Percentiles rank a stretch among this genome's conserved stretches.
phyloP scores from a whole-genome alignment of 2,888 invertebrate genomes.

The Polyommatus iphigenia region DNA sequence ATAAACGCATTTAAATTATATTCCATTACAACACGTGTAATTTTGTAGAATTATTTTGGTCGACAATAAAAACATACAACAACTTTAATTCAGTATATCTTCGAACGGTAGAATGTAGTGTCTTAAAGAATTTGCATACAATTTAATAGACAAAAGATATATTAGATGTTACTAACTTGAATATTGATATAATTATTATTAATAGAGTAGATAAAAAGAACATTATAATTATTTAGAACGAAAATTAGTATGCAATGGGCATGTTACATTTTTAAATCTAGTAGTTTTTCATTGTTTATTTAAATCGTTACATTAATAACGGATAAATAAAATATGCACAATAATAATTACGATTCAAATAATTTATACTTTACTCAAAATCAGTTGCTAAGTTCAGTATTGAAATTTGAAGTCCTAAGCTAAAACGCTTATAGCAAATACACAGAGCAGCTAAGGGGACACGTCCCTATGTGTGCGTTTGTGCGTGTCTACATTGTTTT shows the following conservation, averaged over 20 bases:
- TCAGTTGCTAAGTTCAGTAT: slow-evolving; percentile 30
- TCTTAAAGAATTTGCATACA: slow-evolving; percentile 27
- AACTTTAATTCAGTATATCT: slow-evolving; percentile 37
- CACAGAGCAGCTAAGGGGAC: slow-evolving; percentile 73
- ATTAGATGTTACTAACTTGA: slow-evolving; percentile 30
- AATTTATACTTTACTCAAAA: slow-evolving; percentile 16
- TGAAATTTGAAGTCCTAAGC: slow-evolving; percentile 40
- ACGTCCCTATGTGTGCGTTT: slow-evolving; percentile 75
- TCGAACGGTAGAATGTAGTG: slow-evolving; percentile 41
- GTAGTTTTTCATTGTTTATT: slow-evolving; percentile 29
- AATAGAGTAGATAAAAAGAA: slow-evolving; percentile 25
- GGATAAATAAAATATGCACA: neutral
- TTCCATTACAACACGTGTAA: slow-evolving; percentile 76
- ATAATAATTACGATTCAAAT: neutral
- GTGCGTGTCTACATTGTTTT: slow-evolving; percentile 81
- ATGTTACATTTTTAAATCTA: slow-evolving; percentile 27
- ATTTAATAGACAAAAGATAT: slow-evolving; percentile 26
- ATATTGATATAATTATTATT: slow-evolving; percentile 1
- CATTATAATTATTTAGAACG: slow-evolving; percentile 17
- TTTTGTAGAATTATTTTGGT: slow-evolving; percentile 47
- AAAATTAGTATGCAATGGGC: slow-evolving; percentile 26
- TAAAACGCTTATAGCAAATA: slow-evolving; percentile 74
- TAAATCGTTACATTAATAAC: slow-evolving; percentile 19
- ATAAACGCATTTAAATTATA: slow-evolving; percentile 56
- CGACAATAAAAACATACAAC: slow-evolving; percentile 25